Evolutionary conservation across 2,113 vertebrate genomes (phyloP).

Genomic region (Hepsetus odoe): DNA sequence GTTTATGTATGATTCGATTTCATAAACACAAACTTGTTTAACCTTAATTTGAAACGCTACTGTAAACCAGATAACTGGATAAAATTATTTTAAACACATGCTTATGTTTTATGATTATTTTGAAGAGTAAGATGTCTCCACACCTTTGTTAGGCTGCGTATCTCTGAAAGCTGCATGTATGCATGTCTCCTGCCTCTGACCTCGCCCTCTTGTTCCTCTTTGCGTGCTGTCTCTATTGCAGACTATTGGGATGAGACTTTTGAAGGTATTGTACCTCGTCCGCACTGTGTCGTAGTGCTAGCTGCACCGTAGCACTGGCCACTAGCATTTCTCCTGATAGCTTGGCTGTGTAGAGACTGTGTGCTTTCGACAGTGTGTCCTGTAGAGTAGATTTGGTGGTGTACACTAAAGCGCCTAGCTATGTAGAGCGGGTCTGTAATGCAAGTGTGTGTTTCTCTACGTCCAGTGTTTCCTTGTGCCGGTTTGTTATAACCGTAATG

Average conservation of each 20-base stretch:
- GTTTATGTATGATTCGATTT: too few species aligned
- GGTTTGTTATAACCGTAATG: constrained; percentile 37
- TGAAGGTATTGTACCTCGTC: constrained; percentile 82
- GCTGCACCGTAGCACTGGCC: constrained; percentile 68
- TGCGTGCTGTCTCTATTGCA: constrained; percentile 82
- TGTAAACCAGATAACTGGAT: too few species aligned
- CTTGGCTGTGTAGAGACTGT: constrained; percentile 59
- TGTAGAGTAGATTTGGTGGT: constrained; percentile 49
- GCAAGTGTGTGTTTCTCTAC: constrained; percentile 50
- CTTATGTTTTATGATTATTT: not conserved
- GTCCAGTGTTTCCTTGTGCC: constrained; percentile 44
- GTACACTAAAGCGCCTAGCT: constrained; percentile 31
- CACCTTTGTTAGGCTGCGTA: not conserved
- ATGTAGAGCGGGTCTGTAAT: constrained; percentile 39
- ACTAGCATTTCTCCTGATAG: constrained; percentile 55
- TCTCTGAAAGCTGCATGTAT: constrained; percentile 45
- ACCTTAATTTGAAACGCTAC: too few species aligned
- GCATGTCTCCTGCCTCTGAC: constrained; percentile 50
- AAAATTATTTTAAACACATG: not conserved
- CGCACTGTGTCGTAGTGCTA: constrained; percentile 71
- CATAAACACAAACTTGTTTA: too few species aligned
- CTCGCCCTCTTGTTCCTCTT: constrained; percentile 67
- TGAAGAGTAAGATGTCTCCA: not conserved
- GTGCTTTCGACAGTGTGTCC: constrained; percentile 56
- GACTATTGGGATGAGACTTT: constrained; percentile 82